Evolutionary conservation across 2,888 invertebrate genomes (phyloP), one percentile per base, ranked within the genome.

Genomic region (Meteorus colon): DNA sequence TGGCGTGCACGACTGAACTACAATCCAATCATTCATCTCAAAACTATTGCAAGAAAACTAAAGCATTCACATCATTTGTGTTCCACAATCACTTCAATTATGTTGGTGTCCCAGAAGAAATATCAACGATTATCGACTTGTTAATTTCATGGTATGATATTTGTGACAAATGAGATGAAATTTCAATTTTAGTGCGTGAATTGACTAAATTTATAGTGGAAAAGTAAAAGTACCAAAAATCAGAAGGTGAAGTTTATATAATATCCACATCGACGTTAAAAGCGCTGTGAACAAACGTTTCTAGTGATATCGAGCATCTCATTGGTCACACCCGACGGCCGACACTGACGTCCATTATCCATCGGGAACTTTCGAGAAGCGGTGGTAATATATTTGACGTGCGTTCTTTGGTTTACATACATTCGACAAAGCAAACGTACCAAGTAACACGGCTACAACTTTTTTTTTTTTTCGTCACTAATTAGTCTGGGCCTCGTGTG

Each of bases 361-460:
- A 79, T 78, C 81, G 81, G 81, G 86, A 86, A 86, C 83, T 85
- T 86, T 86, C 86, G 86, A 86, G 86, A 86, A 86, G 83, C 80
- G 80, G 76, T 76, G 72, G 48, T 67, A 24, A 62, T 75, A 51
- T 75, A 73, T 45, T 62, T 19, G 51, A n/a, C 19, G n/a, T 71
- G 60, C 69, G 72, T 72, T 41, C 41, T 12, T 41, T 41, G 41
- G 41, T 41, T 78, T 48, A 62, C 72, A 76, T 62, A n/a, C 24
- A 29, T 10, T 41, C 62, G 24, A 48, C n/a, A 27, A 31, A 73
- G 65, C 59, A 41, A 41, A 41, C 4, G 48, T 45, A 27, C 10
- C 27, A 70, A 37, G 59, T 19, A 70, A 60, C 29, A 34, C 45
- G 12, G 34, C 37, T 72, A 27, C 63, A 72, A 41, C 45, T 29